Evolutionary conservation across 2,888 invertebrate genomes (phyloP), one percentile per base, ranked within the genome.

Genomic region (Lasioglossum figueresi): DNA sequence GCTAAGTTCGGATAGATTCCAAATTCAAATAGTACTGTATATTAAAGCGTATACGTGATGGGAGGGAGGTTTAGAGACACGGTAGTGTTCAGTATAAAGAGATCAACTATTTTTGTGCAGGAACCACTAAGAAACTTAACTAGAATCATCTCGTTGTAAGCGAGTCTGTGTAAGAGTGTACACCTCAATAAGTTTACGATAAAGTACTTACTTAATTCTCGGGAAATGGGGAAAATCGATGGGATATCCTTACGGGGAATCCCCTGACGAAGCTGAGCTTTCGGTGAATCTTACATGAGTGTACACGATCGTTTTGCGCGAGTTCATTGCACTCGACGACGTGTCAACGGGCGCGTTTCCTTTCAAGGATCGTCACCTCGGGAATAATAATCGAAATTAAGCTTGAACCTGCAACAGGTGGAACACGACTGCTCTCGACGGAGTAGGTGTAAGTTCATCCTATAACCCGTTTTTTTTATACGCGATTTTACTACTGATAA

Each of bases 391-490:
- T 84, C 19, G 76, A 73, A 86, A 70, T 76, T 72, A 80, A 73
- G 76, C 37, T 66, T 72, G 76, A 79, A 76, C 66, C 31, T 82
- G 45, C 31, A 27, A 27, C 76, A 76, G 52, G 34, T 63, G 37
- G 63, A 48, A 37, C 56, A 56, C 31, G 34, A 37, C 59, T 52
- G 48, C 66, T 85, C 74, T 59, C 63, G 43, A 56, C 68, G 43
- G 45, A 71, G 56, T 86, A 87, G 80, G 71, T 82, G 56, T 87
- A 90, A 85, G 82, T 78, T 72, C 77, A 84, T 88, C 84, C 86
- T 90, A 83, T 88, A 91, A 84, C 85, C 84, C 82, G 84, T 93
- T 93, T 40, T 93, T 93, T 93, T 93, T 90, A 93, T 93, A 93
- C 91, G 88, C 88, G 85, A 90, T 85, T 73, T 89, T 86, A 78